Evolutionary conservation across 2,888 invertebrate genomes (phyloP), one percentile per base, ranked within the genome.

Genomic region (Germaria angustata): DNA sequence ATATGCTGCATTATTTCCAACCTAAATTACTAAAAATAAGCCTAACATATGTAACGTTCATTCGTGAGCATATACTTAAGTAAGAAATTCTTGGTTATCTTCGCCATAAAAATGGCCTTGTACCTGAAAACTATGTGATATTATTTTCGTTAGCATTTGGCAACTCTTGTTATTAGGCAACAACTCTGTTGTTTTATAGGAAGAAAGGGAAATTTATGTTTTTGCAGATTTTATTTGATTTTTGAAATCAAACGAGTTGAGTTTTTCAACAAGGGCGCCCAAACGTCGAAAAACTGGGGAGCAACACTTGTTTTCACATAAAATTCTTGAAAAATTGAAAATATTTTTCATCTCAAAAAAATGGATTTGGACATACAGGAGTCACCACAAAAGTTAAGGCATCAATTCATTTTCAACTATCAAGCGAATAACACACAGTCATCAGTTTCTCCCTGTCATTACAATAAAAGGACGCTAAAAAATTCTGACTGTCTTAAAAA

Each of bases 401-500:
- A 61, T 39, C 69, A 53, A 63, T 76, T 72, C 41, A 34, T 79
- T 32, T 34, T 71, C 24, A 78, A 68, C 41, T 81, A 71, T 71
- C 80, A 69, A 68, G 55, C 61, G 72, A 63, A 75, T 5, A 15
- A 28, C 5, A 39, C 32, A 53, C 24, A 2, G 6, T 49, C 53
- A 66, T 17, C 36, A 0, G 9, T 17, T 6, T 69, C 46, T 7
- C 77, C 71, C 32, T 66, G 51, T 22, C 79, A 17, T 17, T 11
- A 32, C 15, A 73, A 55, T 13, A 84, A 75, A 85, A 84, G 81
- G 85, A 87, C 88, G 85, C 85, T 86, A 84, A 87, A 71, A 80
- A 77, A 78, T 59, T 32, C 69, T 0, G 66, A 77, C 55, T 68
- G 66, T 53, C 28, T 85, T 61, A 84, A 79, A 44, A 63, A 88